Base-by-base conservation (phyloP, 2,113 vertebrate species). In the Hystrix brachyura region DNA sequence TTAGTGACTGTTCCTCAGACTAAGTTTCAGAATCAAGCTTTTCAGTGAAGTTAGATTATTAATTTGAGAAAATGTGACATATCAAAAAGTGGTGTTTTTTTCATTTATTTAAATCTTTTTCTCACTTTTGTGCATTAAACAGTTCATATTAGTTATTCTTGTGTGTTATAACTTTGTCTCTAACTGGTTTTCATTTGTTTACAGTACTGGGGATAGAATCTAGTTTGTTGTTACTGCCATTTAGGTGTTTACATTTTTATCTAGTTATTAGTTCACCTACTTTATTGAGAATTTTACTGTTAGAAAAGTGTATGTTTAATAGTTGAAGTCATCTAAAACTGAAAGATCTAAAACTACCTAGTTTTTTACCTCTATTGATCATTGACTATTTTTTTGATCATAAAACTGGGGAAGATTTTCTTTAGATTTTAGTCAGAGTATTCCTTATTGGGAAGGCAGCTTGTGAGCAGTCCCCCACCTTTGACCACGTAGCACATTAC, bases 231-330 rank as follows among this genome's bases (percentile, higher is more conserved):
- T 78, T 81, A 57, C 53, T 95, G 19, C 25, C 25, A 60, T 79
- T 87, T 60, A 94, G 23, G 27, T 29, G 32, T 91, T 72, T 93
- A 57, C 53, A 82, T 82, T 15, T 95, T 71, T 78, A 59, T 59
- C 55, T 64, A 67, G 32, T 82, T 86, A 43, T 38, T 95, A 48
- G 5, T 76, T 83, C 83, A 23, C 88, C 21, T 89, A 23, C n/a
- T 92, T 72, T 89, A 69, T 82, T 91, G 94, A 96, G 38, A 91
- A 71, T 78, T 94, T 87, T 87, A 64, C 21, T 67, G 7, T 74
- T 95, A 81, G 55, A 85, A 94, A 94, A 84, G 7, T 38, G 9
- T 79, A 43, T 86, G 53, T 92, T 90, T 90, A 53, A 57, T 86
- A 95, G 12, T 27, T 91, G 57, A 95, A 81, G 67, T 96, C 76